These are phyloP conservation scores for Burhinus oedicnemus DNA, from an alignment of 2,113 vertebrate species.

Conservation along the genomic window DNA sequence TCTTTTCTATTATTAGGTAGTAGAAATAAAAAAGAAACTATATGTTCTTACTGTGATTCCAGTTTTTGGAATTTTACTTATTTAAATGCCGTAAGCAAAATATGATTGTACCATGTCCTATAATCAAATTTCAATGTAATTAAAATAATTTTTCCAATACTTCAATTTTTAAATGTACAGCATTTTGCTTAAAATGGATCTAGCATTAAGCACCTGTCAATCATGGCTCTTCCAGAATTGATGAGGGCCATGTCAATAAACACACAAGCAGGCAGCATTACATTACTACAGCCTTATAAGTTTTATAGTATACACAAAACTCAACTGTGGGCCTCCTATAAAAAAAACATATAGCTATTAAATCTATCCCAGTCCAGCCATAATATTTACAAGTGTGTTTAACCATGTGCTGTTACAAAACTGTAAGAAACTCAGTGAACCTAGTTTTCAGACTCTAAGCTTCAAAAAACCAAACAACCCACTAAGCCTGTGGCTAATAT, in stretches of 20 bases:
- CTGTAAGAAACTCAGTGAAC: neutral
- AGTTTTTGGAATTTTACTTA: neutral
- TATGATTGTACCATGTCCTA: neutral
- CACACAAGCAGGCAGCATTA: neutral
- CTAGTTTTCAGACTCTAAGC: neutral
- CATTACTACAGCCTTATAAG: neutral
- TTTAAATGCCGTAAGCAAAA: neutral
- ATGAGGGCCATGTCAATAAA: neutral
- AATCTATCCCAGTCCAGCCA: neutral
- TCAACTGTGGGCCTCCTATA: neutral
- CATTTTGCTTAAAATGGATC: neutral
- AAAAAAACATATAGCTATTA: neutral
- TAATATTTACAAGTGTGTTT: neutral
- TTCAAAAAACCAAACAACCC: neutral
- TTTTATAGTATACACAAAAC: neutral
- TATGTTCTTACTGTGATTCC: neutral
- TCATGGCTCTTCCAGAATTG: neutral
- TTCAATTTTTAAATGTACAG: neutral
- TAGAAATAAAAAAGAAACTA: neutral
- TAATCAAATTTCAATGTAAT: neutral
- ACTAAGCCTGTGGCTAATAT: neutral
- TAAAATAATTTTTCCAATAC: too few species aligned
- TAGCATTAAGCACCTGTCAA: neutral
- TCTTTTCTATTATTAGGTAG: neutral
- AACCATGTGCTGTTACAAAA: neutral